Percentiles rank a stretch among this genome's conserved stretches.
Evolutionary conservation across 2,797 vertebrate species (phyloP).

Genomic region (Ispidina lecontei): DNA sequence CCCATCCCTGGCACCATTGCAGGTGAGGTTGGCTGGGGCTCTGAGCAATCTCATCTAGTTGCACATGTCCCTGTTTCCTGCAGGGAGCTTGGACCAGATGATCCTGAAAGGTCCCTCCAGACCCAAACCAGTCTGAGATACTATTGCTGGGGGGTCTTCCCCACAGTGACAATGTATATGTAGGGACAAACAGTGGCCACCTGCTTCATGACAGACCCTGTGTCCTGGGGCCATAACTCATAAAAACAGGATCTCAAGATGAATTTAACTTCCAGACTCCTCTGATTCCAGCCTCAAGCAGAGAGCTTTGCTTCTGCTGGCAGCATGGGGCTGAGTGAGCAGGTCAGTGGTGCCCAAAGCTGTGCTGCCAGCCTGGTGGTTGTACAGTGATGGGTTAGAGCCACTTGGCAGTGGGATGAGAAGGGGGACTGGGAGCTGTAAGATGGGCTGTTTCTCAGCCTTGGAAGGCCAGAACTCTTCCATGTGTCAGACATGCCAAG

Average conservation of each 20-base stretch:
- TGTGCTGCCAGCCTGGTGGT: neutral
- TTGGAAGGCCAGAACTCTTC: neutral
- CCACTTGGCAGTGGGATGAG: neutral
- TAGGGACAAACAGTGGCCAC: neutral
- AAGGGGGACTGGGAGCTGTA: neutral
- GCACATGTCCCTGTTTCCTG: neutral
- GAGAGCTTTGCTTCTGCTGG: neutral
- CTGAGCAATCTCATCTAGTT: neutral
- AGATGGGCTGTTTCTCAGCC: neutral
- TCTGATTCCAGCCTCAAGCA: neutral
- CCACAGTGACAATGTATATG: accelerated
- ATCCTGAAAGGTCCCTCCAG: neutral
- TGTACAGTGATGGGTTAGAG: neutral
- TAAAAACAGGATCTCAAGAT: neutral
- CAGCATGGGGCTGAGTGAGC: neutral
- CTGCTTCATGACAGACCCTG: accelerated
- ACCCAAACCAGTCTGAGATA: neutral
- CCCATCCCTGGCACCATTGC: neutral
- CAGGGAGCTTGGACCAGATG: neutral
- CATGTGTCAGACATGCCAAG: neutral
- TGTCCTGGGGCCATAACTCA: neutral
- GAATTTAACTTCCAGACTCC: neutral
- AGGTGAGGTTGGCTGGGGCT: neutral
- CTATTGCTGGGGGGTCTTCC: neutral
- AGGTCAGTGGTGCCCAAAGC: neutral